Evolutionary conservation across 2,113 vertebrate genomes (phyloP).

Genomic region (Oxyruncus cristatus): DNA sequence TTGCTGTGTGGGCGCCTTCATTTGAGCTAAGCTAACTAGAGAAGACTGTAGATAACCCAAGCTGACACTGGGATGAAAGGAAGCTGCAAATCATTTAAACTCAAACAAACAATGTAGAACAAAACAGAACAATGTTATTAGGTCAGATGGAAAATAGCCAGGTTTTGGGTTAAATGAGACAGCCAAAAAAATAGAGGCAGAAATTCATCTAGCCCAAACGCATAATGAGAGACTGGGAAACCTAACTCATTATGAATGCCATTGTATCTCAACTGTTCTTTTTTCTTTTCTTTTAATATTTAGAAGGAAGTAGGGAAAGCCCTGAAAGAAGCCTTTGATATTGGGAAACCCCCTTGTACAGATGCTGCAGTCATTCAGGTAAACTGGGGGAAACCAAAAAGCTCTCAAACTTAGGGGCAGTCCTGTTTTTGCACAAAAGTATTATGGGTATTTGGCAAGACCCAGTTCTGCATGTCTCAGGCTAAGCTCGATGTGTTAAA

Average conservation of each 20-base stretch:
- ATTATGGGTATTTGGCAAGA: neutral
- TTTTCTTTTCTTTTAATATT: neutral
- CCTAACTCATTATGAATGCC: neutral
- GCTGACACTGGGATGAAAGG: conserved; percentile 42
- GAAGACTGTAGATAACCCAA: conserved; percentile 55
- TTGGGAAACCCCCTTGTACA: neutral
- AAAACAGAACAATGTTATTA: conserved; percentile 54
- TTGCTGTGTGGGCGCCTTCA: conserved; percentile 16
- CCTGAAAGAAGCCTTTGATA: conserved; percentile 36
- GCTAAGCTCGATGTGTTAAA: neutral
- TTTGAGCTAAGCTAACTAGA: conserved; percentile 19
- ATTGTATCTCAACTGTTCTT: neutral
- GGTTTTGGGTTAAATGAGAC: neutral
- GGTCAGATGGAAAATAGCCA: conserved; percentile 28
- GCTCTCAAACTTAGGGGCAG: neutral
- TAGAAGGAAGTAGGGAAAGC: conserved; percentile 34
- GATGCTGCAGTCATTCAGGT: conserved; percentile 45
- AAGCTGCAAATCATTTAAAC: conserved; percentile 46
- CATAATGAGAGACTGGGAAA: neutral
- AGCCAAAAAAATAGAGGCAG: neutral
- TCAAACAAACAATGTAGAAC: conserved; percentile 42
- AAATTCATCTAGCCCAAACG: conserved; percentile 2
- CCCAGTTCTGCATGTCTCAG: neutral
- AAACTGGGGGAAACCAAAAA: neutral
- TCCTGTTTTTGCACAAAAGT: neutral